Conservation (phyloP, 2,888 invertebrate genomes). For the Hylaea fasciaria region DNA sequence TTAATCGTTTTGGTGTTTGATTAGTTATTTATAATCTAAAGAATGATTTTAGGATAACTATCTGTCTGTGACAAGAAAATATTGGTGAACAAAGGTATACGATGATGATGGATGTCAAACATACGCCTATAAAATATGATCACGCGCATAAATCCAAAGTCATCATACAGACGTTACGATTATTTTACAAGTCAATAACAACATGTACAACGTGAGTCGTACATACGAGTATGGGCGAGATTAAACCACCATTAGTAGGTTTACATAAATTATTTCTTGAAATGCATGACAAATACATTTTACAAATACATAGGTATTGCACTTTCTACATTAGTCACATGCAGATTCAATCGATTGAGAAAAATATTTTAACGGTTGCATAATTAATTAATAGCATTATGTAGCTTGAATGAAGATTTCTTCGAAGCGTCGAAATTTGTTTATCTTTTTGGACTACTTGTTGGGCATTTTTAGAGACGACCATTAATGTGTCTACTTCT, state of each 20-base stretch:
- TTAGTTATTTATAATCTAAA: not conserved
- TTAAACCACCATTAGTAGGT: conserved; percentile 14
- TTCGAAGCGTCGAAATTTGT: not conserved
- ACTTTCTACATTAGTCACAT: conserved; percentile 18
- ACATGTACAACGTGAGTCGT: conserved; percentile 6
- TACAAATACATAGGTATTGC: not conserved
- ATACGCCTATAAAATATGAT: too few relatives aligned
- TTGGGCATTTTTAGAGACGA: too few relatives aligned
- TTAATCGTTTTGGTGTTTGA: too few relatives aligned
- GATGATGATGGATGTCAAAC: too few relatives aligned
- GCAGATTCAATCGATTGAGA: conserved; percentile 10
- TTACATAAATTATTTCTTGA: conserved; percentile 22
- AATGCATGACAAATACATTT: conserved; percentile 23
- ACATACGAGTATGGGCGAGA: not conserved
- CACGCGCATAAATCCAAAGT: too few relatives aligned
- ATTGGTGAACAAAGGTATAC: too few relatives aligned
- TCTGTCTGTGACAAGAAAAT: too few relatives aligned
- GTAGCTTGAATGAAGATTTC: conserved; percentile 2
- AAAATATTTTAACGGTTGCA: conserved; percentile 9
- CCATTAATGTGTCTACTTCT: too few relatives aligned
- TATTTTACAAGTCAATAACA: not conserved
- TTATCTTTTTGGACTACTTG: not conserved
- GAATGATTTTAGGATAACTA: not conserved
- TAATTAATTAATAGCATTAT: not conserved
- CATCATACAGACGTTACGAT: too few relatives aligned